Evolutionary conservation across 2,113 vertebrate species (phyloP).

Genomic region (Carassius gibelio): DNA sequence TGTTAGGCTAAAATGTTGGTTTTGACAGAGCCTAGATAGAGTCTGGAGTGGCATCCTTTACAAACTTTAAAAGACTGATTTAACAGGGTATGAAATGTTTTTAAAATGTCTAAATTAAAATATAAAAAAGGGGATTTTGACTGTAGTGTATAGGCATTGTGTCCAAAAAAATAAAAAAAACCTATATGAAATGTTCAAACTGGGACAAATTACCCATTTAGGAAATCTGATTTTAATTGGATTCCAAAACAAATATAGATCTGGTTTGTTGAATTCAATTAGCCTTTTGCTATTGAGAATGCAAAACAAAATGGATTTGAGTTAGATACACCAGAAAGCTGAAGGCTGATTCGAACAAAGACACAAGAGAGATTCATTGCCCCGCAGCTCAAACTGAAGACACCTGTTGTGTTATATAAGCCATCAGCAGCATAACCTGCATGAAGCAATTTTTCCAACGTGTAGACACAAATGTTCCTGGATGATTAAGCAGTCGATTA

Average conservation of each 20-base stretch:
- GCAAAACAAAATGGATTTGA: not conserved
- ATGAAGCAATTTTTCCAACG: constrained; percentile 2
- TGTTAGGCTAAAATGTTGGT: not conserved
- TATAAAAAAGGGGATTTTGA: not conserved
- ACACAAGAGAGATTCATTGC: not conserved
- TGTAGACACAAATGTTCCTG: constrained; percentile 3
- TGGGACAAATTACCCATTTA: too few relatives aligned
- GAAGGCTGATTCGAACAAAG: not conserved
- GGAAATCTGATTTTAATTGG: not conserved
- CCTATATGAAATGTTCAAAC: too few relatives aligned
- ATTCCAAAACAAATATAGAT: not conserved
- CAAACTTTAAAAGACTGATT: not conserved
- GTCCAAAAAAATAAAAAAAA: too few relatives aligned
- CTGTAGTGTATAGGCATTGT: too few relatives aligned
- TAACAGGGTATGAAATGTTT: not conserved
- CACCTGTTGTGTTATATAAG: constrained; percentile 21
- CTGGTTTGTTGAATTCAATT: not conserved
- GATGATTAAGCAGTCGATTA: not conserved
- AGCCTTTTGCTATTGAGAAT: not conserved
- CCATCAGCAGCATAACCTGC: not conserved
- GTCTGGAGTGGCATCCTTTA: not conserved
- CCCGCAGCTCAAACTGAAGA: not conserved
- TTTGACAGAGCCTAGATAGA: not conserved
- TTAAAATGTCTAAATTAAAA: not conserved
- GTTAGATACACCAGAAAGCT: not conserved